Conservation (phyloP, 2,888 invertebrate species). For the Eulithis prunata region DNA sequence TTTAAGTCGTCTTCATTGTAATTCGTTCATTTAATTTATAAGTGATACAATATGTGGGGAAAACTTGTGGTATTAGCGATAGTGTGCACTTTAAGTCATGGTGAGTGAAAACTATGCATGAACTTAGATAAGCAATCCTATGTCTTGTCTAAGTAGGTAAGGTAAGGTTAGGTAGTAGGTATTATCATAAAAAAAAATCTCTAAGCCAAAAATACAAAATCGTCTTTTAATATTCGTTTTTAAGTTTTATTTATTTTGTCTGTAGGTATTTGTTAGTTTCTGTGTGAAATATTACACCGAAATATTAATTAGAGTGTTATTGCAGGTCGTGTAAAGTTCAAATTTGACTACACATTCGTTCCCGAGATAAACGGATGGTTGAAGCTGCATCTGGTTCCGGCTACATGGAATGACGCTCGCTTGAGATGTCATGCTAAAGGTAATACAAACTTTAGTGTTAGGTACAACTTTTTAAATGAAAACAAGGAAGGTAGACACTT, state of each 20-base stretch:
- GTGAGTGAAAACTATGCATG: not conserved
- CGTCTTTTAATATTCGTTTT: too few species aligned
- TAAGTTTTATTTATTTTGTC: too few species aligned
- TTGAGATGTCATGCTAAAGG: slow-evolving; percentile 55
- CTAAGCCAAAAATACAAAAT: too few species aligned
- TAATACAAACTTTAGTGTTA: not conserved
- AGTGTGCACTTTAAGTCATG: not conserved
- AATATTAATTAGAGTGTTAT: not conserved
- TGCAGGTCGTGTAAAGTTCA: slow-evolving; percentile 39
- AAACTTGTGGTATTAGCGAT: not conserved
- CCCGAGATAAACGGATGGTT: slow-evolving; percentile 29
- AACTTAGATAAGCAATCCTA: too few species aligned
- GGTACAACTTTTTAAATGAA: too few species aligned
- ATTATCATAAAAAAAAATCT: too few species aligned
- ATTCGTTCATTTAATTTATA: not conserved
- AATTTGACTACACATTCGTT: slow-evolving; percentile 50
- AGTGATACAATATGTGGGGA: not conserved
- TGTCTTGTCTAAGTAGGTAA: too few species aligned
- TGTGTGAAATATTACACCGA: too few species aligned
- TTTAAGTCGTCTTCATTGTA: not conserved
- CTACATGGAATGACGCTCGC: slow-evolving; percentile 53
- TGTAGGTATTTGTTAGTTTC: too few species aligned
- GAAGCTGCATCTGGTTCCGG: slow-evolving; percentile 50
- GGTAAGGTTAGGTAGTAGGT: too few species aligned
- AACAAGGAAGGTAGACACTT: too few species aligned